Evolutionary conservation across 2,888 invertebrate species (phyloP).

Genomic region (Oxyteleia sp.): DNA sequence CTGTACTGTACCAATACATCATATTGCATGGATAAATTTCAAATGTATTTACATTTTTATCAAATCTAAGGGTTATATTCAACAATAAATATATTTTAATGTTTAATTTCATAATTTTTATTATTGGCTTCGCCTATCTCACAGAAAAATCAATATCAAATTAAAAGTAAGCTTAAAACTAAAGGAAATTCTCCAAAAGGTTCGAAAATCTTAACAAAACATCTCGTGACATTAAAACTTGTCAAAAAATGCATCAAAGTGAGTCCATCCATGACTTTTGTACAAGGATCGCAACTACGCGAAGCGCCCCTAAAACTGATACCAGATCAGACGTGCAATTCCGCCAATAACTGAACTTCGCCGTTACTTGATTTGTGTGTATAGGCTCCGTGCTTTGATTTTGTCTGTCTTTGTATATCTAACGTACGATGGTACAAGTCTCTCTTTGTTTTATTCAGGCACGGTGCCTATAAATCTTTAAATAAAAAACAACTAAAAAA

Average conservation of each 20-base stretch:
- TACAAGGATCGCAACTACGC: conserved; percentile 38
- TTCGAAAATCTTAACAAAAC: conserved; percentile 6
- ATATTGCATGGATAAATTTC: conserved; percentile 13
- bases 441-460: too few species aligned
- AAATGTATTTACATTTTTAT: conserved; percentile 14
- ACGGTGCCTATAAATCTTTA: too few species aligned
- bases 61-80: conserved; percentile 16
- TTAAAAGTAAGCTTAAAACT: background rate
- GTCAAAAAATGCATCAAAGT: conserved; percentile 1
- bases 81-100: conserved; percentile 19
- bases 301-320: conserved; percentile 11
- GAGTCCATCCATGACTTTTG: conserved; percentile 9
- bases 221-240: background rate
- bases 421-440: too few species aligned
- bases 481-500: conserved; percentile 6
- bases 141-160: background rate
- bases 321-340: background rate
- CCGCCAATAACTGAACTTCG: conserved; percentile 19
- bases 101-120: conserved; percentile 1
- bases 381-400: too few species aligned
- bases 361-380: conserved; percentile 17
- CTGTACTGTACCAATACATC: conserved; percentile 17
- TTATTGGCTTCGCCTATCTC: background rate
- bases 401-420: too few species aligned
- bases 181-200: background rate